A percentile compares a stretch with the other conserved stretches of the same genome.
Evolutionary conservation across 2,888 invertebrate genomes (phyloP).

Genomic region (Camponotus fellah): DNA sequence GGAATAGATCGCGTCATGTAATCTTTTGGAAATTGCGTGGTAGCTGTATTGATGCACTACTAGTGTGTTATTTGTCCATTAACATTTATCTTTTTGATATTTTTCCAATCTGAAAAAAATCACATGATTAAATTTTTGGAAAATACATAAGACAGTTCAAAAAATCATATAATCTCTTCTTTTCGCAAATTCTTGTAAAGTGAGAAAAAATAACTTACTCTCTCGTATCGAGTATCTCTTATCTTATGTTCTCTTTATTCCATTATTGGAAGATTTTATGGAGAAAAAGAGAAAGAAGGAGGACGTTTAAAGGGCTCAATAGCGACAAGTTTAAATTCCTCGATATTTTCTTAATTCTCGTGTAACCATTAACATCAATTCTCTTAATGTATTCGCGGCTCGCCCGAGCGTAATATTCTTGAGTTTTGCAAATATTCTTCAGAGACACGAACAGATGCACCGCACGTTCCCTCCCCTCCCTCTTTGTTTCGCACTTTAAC

Average conservation of each 20-base stretch:
- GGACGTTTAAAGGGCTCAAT: neutral
- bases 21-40: neutral
- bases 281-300: neutral
- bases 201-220: neutral
- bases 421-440: conserved; percentile 32
- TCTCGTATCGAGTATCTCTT: neutral
- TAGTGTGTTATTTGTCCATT: conserved; percentile 3
- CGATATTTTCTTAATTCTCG: conserved; percentile 21
- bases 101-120: neutral
- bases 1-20: neutral
- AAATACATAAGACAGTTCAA: neutral
- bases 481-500: conserved; percentile 3
- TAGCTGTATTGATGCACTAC: neutral
- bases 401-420: conserved; percentile 3
- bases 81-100: neutral
- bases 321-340: neutral
- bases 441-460: conserved; percentile 9
- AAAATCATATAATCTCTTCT: neutral
- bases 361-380: neutral
- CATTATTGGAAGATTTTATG: neutral
- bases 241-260: neutral
- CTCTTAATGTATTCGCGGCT: conserved; percentile 1
- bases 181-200: neutral
- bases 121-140: neutral
- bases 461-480: conserved; percentile 5